phyloP scores from a whole-genome alignment of 2,888 invertebrate species.

The Dicycla oo region DNA sequence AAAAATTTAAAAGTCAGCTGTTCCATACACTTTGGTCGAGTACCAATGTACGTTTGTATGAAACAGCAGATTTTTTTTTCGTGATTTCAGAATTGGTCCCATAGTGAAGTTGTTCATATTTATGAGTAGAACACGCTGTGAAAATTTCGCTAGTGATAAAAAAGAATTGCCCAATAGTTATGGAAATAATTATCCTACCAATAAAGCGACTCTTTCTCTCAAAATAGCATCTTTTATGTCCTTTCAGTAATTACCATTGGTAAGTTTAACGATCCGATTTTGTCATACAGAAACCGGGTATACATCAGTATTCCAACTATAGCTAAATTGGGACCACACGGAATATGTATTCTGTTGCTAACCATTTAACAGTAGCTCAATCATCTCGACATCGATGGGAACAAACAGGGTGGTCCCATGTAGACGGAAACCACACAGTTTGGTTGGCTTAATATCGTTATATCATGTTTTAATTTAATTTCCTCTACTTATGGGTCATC shows the following conservation, averaged over 20 bases:
- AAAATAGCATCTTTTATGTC: background rate
- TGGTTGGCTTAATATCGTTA: constrained; percentile 44
- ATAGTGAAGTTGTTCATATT: too few species aligned
- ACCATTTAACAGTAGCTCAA: constrained; percentile 34
- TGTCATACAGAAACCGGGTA: too few species aligned
- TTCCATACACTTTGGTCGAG: too few species aligned
- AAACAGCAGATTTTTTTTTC: too few species aligned
- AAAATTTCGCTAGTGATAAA: too few species aligned
- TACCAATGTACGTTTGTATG: too few species aligned
- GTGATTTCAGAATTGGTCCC: too few species aligned
- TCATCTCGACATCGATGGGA: constrained; percentile 52
- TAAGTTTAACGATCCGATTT: background rate
- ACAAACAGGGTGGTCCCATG: constrained; percentile 39
- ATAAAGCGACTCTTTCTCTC: background rate
- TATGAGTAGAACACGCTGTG: too few species aligned
- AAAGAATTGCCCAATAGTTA: too few species aligned
- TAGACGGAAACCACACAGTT: constrained; percentile 42
- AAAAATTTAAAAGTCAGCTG: too few species aligned
- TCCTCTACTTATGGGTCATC: constrained; percentile 31
- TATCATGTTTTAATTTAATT: constrained; percentile 51
- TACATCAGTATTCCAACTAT: background rate
- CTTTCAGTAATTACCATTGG: background rate
- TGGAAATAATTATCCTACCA: background rate
- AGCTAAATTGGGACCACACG: constrained; percentile 34
- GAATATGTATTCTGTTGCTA: background rate